A percentile compares a stretch with the other conserved stretches of the same genome.
Conservation (phyloP, 2,113 vertebrate species). For the Proteles cristata region DNA sequence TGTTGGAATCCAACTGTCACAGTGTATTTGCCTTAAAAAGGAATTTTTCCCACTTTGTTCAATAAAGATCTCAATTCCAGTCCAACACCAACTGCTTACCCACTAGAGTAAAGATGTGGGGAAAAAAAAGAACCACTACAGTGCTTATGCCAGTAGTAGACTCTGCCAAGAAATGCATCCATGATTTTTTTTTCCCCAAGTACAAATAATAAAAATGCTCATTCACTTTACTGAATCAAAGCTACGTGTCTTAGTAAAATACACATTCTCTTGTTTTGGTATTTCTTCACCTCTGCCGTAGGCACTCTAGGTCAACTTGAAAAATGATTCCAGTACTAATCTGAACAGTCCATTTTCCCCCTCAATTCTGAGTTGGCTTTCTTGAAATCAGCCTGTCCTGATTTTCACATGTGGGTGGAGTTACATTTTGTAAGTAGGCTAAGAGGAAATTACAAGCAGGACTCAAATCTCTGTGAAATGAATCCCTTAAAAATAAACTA, state of each 20-base stretch:
- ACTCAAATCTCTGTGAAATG: neutral
- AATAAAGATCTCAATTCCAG: conserved; percentile 45
- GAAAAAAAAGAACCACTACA: neutral
- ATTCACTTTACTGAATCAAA: neutral
- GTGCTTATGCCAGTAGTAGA: conserved; percentile 14
- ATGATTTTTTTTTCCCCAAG: neutral
- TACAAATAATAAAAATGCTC: conserved; percentile 55
- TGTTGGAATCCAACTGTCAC: conserved; percentile 30
- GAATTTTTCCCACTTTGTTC: conserved; percentile 59
- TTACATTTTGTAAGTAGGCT: conserved; percentile 1
- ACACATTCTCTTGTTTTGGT: neutral
- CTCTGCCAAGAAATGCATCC: conserved; percentile 50
- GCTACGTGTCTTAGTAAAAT: neutral
- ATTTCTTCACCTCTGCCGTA: neutral
- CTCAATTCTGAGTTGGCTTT: neutral
- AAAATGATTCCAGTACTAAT: neutral
- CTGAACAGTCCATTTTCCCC: neutral
- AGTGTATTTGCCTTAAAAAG: conserved; percentile 49
- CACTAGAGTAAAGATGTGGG: conserved; percentile 25
- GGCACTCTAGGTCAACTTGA: neutral
- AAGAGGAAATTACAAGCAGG: neutral
- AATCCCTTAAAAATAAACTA: conserved; percentile 22
- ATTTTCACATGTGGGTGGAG: neutral
- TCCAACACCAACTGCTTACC: conserved; percentile 62
- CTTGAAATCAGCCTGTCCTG: neutral